phyloP scores from a whole-genome alignment of 1,140 invertebrate species.

The Epicauta chinensis region DNA sequence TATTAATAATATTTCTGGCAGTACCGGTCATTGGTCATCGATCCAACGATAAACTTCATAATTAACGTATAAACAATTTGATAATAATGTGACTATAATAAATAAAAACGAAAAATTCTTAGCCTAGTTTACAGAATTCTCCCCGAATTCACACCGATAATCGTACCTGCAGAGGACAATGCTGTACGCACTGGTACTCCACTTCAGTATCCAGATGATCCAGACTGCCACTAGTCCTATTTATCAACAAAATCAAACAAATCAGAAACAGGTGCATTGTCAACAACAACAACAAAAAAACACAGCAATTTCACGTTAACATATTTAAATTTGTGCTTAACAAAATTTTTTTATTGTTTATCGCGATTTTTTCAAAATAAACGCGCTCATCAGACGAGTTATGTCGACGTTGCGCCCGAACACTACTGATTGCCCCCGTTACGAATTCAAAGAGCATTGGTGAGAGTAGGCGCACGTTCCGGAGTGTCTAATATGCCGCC shows the following conservation, averaged over 20 bases:
- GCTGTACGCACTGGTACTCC: constrained; percentile 16
- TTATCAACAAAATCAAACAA: not conserved
- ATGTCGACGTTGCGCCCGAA: no score
- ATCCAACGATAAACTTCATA: constrained; percentile 19
- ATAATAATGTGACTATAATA: not conserved
- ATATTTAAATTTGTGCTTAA: constrained; percentile 1
- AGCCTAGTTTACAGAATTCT: not conserved
- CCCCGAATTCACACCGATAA: not conserved
- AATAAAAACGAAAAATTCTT: not conserved
- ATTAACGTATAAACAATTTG: not conserved
- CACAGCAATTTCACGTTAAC: constrained; percentile 11
- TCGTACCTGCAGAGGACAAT: constrained; percentile 17
- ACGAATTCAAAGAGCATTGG: not conserved
- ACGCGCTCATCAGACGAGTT: not conserved
- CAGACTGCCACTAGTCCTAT: constrained; percentile 5
- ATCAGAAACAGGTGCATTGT: constrained; percentile 5
- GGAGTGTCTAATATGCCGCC: constrained; percentile 1
- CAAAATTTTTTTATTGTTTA: not conserved
- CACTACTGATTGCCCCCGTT: no score
- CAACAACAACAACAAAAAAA: no score
- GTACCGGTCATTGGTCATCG: constrained; percentile 28
- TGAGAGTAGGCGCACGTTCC: constrained; percentile 10
- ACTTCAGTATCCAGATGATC: constrained; percentile 12
- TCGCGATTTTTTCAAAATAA: constrained; percentile 1
- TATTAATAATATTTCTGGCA: constrained; percentile 31